Evolutionary conservation across 2,888 invertebrate genomes (phyloP), one percentile per base, ranked within the genome.

Genomic region (Eurois occulta): DNA sequence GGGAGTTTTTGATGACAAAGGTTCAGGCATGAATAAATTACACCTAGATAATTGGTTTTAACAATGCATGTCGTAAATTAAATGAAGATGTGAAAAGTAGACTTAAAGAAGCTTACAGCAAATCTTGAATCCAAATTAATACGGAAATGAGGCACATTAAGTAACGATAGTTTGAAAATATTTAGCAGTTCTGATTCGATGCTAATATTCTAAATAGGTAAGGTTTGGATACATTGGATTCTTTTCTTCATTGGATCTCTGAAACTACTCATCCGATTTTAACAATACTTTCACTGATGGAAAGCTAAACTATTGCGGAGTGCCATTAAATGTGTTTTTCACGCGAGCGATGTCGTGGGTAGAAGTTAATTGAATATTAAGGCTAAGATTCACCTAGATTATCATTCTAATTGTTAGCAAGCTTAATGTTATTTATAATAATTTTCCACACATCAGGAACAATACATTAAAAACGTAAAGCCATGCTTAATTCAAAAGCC

Each of bases 401-500:
- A n/a, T n/a, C n/a, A n/a, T n/a, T n/a, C 24, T 38, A 16, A 65
- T n/a, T n/a, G 38, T n/a, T 65, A 41, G 65, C 66, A 28, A 28
- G 28, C 21, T 21, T 67, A 2, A 10, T 16, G 38, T 5, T 38
- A n/a, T 18, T 41, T n/a, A 13, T 28, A 43, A 41, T 5, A 3
- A 3, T 28, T 43, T 21, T 21, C 28, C 28, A 28, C 28, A 67
- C 21, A 28, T 13, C 3, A 43, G 28, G 21, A 46, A 11, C 21
- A 1, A 67, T 13, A 24, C 28, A 28, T 32, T 21, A 28, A 28
- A 46, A 28, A 46, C 4, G 8, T 32, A 13, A 72, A 52, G 18
- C 48, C n/a, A n/a, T 7, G 64, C 21, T 46, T 68, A 83, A 76
- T 58, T 4, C 38, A 69, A 78, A 83, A 83, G 60, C 71, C 74